Percentiles rank a stretch among this genome's conserved stretches.
phyloP scores from a whole-genome alignment of 2,888 invertebrate species.

The Cosmia trapezina region DNA sequence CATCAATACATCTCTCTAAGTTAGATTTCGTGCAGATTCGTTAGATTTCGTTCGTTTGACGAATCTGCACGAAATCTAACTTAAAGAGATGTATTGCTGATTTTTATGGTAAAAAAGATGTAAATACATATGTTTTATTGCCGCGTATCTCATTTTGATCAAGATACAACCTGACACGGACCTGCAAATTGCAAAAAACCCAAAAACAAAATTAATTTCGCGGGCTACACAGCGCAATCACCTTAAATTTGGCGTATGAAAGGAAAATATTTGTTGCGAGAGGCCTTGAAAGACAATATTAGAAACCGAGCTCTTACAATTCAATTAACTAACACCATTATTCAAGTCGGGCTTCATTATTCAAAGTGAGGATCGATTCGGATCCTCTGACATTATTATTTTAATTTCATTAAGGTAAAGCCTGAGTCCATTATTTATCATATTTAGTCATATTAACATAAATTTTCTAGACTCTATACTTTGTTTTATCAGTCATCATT shows the following conservation, averaged over 20 bases:
- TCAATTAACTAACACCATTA: background rate
- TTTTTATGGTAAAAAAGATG: no score
- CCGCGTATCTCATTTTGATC: no score
- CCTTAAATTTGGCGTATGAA: background rate
- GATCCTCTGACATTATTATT: background rate
- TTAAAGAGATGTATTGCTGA: no score
- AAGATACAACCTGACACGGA: no score
- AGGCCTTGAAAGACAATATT: background rate
- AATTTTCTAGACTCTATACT: slow-evolving; percentile 31
- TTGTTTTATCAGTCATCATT: slow-evolving; percentile 67
- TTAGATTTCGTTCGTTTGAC: no score
- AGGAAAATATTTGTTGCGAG: background rate
- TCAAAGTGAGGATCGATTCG: background rate
- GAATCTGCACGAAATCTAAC: no score
- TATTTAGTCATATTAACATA: slow-evolving; percentile 11
- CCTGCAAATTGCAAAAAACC: no score
- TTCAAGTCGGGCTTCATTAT: background rate
- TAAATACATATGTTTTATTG: no score
- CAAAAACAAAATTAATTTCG: no score
- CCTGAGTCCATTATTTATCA: background rate
- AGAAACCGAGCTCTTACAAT: slow-evolving; percentile 2
- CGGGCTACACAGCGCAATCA: no score
- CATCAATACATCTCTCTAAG: no score
- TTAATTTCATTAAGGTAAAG: background rate
- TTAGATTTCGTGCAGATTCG: no score